Conservation (phyloP, 2,113 vertebrate genomes). For the Prochilodus magdalenae region DNA sequence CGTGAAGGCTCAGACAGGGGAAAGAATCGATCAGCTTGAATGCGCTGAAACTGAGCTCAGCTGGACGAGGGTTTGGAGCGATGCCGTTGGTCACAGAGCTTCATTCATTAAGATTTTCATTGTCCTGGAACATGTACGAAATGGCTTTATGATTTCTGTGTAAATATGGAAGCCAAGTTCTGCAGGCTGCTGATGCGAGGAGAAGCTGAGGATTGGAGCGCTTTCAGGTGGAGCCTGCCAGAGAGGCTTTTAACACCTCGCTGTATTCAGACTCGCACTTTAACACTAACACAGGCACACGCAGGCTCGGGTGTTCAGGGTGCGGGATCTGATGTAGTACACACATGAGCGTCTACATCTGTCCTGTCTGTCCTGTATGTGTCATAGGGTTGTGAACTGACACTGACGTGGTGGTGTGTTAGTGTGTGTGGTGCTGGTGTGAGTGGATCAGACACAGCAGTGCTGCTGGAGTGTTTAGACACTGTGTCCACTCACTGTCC, state of each 20-base stretch:
- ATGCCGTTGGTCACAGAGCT: background rate
- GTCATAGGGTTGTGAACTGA: too few species aligned
- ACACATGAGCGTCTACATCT: too few species aligned
- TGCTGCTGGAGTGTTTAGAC: too few species aligned
- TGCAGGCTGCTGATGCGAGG: conserved; percentile 29
- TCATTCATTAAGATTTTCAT: background rate
- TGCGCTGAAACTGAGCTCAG: background rate
- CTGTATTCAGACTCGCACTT: conserved; percentile 59
- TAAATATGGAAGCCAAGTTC: conserved; percentile 14
- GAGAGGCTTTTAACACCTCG: conserved; percentile 66
- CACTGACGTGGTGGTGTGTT: too few species aligned
- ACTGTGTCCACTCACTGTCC: too few species aligned
- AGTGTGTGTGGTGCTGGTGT: too few species aligned
- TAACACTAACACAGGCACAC: conserved; percentile 9
- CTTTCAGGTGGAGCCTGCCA: conserved; percentile 52
- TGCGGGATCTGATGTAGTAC: too few species aligned
- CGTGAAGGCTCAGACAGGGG: background rate
- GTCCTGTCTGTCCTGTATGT: too few species aligned
- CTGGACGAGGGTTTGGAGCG: background rate
- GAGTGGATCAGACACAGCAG: too few species aligned
- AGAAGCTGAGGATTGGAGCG: conserved; percentile 19
- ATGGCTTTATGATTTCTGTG: conserved; percentile 3
- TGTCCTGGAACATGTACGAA: conserved; percentile 2
- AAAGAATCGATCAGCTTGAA: conserved; percentile 15
- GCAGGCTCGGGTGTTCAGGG: background rate